Conservation (phyloP, 2,113 vertebrate species). For the Erythrocebus patas region DNA sequence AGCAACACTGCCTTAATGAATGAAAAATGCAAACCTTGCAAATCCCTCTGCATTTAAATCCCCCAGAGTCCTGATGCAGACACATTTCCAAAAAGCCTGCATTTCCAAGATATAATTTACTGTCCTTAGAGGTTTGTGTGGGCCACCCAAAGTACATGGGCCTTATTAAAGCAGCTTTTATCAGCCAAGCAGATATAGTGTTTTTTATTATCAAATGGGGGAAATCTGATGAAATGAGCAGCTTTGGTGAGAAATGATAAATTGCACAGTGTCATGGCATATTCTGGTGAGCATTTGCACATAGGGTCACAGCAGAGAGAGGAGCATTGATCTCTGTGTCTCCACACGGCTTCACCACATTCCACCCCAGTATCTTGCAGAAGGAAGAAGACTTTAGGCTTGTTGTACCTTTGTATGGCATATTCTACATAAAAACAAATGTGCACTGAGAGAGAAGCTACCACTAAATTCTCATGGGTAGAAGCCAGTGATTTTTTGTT, state of each 20-base stretch:
- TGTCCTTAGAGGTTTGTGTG: neutral
- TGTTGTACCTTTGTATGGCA: neutral
- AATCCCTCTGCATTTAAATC: conserved; percentile 67
- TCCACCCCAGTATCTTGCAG: neutral
- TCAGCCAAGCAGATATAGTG: neutral
- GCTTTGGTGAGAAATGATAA: neutral
- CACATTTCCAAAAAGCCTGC: conserved; percentile 61
- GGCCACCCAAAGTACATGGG: conserved; percentile 12
- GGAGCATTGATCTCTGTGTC: neutral
- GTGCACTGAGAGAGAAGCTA: neutral
- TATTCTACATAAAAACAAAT: neutral
- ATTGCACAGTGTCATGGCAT: neutral
- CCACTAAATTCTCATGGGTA: neutral
- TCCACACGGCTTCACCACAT: neutral
- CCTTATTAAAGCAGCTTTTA: conserved; percentile 33
- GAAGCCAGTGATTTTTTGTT: neutral
- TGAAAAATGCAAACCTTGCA: conserved; percentile 77
- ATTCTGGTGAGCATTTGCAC: neutral
- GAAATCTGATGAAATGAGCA: neutral
- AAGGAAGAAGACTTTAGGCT: neutral
- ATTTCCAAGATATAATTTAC: conserved; percentile 56
- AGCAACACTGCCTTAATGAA: conserved; percentile 68
- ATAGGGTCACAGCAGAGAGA: neutral
- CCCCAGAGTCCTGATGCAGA: conserved; percentile 56
- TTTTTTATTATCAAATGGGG: neutral